Base-by-base conservation (phyloP, 2,113 vertebrate genomes). In the Blennius ocellaris region DNA sequence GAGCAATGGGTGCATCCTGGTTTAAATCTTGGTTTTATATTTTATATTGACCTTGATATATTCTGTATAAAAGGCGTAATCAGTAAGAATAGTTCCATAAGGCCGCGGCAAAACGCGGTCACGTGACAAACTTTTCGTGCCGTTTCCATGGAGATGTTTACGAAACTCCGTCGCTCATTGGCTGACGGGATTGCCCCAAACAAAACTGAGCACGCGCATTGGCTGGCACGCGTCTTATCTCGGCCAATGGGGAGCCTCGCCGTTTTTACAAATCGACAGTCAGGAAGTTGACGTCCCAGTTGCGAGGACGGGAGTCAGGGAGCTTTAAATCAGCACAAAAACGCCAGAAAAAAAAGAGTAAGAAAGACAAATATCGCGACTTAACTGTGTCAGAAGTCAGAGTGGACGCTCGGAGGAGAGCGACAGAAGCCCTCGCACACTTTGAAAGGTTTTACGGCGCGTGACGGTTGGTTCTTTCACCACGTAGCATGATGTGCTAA, bases 181-280 rank as follows among this genome's bases (percentile, higher is more conserved):
- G 92, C 47, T 47, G 0, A 69, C 5, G 1, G 6, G 3, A 0
- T 44, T 10, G 38, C 6, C 38, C 2, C 38, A 17, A 12, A 39
- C 1, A 43, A 57, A 59, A 0, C 0, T 30, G 7, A 1, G 53
- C 11, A 0, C 17, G 6, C 3, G 55, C 8, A 92, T 93, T 93
- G 91, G 93, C 11, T 65, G 5, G 3, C 14, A 1, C 0, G 5
- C 37, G 37, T 79, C 8, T 17, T 7, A 0, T 48, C 40, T 10
- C 7, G 71, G 62, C 94, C 94, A 94, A 93, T 94, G 7, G 52
- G n/a, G 67, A 76, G 39, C 47, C 52, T 83, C 74, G 89, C 89
- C 91, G 93, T 88, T 88, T 88, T 91, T 94, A 92, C 90, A 93
- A 94, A 94, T 79, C 60, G 30, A 41, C 16, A 8, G 73, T 38